A percentile compares a stretch with the other conserved stretches of the same genome.
phyloP scores from a whole-genome alignment of 2,888 invertebrate genomes.

The Microplitis manilae region DNA sequence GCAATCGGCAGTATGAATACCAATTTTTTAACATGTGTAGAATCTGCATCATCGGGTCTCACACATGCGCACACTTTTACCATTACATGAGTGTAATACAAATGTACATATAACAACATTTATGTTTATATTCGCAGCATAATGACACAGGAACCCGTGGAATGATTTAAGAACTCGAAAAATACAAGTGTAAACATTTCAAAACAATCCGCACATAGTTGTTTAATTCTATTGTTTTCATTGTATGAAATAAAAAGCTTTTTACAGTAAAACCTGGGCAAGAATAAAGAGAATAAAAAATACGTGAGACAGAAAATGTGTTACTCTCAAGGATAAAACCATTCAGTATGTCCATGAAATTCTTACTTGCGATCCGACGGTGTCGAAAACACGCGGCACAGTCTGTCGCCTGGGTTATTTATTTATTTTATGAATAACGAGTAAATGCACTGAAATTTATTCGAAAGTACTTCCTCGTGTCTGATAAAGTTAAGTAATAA shows the following conservation, averaged over 20 bases:
- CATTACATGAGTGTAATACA: neutral
- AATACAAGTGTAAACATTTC: slow-evolving; percentile 21
- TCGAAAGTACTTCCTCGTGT: neutral
- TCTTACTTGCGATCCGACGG: slow-evolving; percentile 42
- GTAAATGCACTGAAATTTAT: slow-evolving; percentile 16
- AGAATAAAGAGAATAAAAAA: neutral
- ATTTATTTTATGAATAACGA: slow-evolving; percentile 35
- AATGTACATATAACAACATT: slow-evolving; percentile 11
- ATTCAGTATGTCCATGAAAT: slow-evolving; percentile 32
- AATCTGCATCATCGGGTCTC: neutral
- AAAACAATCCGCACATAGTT: slow-evolving; percentile 21
- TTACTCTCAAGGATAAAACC: slow-evolving; percentile 31
- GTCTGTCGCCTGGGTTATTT: slow-evolving; percentile 14
- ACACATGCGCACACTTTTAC: neutral
- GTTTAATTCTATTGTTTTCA: slow-evolving; percentile 9
- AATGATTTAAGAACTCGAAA: slow-evolving; percentile 25
- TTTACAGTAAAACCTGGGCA: slow-evolving; percentile 9
- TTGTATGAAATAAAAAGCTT: slow-evolving; percentile 3
- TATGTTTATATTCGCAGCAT: neutral
- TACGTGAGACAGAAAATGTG: slow-evolving; percentile 20
- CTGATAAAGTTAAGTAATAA: neutral
- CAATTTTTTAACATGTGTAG: slow-evolving; percentile 53
- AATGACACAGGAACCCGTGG: slow-evolving; percentile 2
- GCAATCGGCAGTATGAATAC: slow-evolving; percentile 63
- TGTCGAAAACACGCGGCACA: slow-evolving; percentile 26